A percentile compares a stretch with the other conserved stretches of the same genome.
phyloP scores from a whole-genome alignment of 2,113 vertebrate genomes.

The Stegostoma tigrinum region DNA sequence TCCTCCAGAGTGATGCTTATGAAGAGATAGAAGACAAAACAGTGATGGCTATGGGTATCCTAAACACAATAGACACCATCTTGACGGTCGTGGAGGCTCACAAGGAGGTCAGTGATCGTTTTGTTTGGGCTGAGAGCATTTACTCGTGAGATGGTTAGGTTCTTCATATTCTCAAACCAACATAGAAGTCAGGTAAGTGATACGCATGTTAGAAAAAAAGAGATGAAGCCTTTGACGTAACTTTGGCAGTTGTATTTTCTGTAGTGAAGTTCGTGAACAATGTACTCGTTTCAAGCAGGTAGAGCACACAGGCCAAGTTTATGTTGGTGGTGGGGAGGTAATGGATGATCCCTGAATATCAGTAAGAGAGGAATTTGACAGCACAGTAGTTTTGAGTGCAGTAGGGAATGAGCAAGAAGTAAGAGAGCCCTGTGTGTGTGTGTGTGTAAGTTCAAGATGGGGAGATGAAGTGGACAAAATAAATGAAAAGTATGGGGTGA shows the following conservation, averaged over 20 bases:
- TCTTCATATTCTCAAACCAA: not conserved
- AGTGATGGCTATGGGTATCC: constrained; percentile 88
- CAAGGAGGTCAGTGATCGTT: constrained; percentile 69
- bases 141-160: not conserved
- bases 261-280: not conserved
- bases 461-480: not conserved
- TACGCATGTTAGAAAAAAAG: not conserved
- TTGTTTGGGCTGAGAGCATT: constrained; percentile 35
- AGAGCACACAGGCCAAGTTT: not conserved
- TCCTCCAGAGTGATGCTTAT: constrained; percentile 91
- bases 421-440: not conserved
- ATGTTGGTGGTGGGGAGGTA: not conserved
- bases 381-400: not conserved
- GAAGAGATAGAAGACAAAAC: constrained; percentile 94
- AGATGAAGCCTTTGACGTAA: not conserved
- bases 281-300: not conserved
- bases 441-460: too few species aligned
- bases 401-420: not conserved
- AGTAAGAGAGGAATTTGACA: not conserved
- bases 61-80: constrained; percentile 92
- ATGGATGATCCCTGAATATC: not conserved
- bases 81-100: constrained; percentile 90
- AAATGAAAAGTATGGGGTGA: not conserved
- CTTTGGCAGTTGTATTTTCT: not conserved
- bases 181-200: not conserved